Evolutionary conservation across 2,113 vertebrate genomes (phyloP).

Genomic region (Felis catus): F.catus_Fca126_mat1.0 CM031418.1:92393001-92393500

Average conservation of each 20-base stretch:
- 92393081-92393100: neutral
- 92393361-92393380: too few species aligned
- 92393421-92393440: too few species aligned
- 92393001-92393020: neutral
- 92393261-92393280: too few species aligned
- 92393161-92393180: neutral
- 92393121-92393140: neutral
- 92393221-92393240: neutral
- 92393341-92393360: too few species aligned
- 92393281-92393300: too few species aligned
- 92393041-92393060: neutral
- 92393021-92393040: neutral
- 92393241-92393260: neutral
- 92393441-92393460: too few species aligned
- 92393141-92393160: neutral
- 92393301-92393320: too few species aligned
- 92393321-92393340: too few species aligned
- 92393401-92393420: too few species aligned
- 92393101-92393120: neutral
- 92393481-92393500: too few species aligned
- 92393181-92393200: neutral
- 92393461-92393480: too few species aligned
- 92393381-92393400: too few species aligned
- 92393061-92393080: neutral
- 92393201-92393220: neutral